phyloP scores from a whole-genome alignment of 2,888 invertebrate genomes.

The Ditula angustiorana region DNA sequence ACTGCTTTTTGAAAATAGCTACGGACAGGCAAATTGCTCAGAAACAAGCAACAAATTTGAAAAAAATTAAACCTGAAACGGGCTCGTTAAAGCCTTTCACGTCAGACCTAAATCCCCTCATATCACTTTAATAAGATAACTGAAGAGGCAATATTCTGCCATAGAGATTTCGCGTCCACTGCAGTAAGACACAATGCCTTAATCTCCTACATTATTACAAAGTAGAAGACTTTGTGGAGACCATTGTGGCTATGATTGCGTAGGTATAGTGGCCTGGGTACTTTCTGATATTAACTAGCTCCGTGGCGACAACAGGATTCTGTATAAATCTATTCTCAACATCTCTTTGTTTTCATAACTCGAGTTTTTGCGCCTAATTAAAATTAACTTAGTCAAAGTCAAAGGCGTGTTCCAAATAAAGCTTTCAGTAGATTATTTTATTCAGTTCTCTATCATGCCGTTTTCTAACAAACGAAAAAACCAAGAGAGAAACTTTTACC shows the following conservation, averaged over 20 bases:
- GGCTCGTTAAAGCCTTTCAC: slow-evolving; percentile 40
- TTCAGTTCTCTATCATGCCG: slow-evolving; percentile 33
- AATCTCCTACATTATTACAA: slow-evolving; percentile 41
- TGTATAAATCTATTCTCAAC: slow-evolving; percentile 32
- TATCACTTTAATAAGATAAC: slow-evolving; percentile 49
- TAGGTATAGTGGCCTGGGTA: slow-evolving; percentile 14
- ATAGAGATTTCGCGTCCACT: slow-evolving; percentile 56
- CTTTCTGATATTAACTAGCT: slow-evolving; percentile 35
- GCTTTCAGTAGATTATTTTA: slow-evolving; percentile 40
- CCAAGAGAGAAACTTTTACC: slow-evolving; percentile 30
- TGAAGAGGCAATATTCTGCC: slow-evolving; percentile 55
- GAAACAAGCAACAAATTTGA: slow-evolving; percentile 17
- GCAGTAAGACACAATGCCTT: slow-evolving; percentile 40
- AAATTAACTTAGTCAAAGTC: slow-evolving; percentile 37
- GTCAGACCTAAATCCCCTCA: slow-evolving; percentile 40
- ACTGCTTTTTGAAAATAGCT: not conserved
- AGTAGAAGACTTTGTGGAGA: slow-evolving; percentile 30
- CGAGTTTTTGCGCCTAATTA: slow-evolving; percentile 36
- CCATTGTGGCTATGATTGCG: slow-evolving; percentile 36
- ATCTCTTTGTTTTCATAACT: slow-evolving; percentile 27
- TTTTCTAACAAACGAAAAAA: slow-evolving; percentile 35
- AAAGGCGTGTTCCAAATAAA: slow-evolving; percentile 38
- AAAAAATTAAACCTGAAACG: slow-evolving; percentile 33
- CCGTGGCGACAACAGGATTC: slow-evolving; percentile 23
- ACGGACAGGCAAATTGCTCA: not conserved